Percentiles rank a stretch among this genome's conserved stretches.
phyloP scores from a whole-genome alignment of 2,113 vertebrate species.

The Hippoglossus stenolepis region DNA sequence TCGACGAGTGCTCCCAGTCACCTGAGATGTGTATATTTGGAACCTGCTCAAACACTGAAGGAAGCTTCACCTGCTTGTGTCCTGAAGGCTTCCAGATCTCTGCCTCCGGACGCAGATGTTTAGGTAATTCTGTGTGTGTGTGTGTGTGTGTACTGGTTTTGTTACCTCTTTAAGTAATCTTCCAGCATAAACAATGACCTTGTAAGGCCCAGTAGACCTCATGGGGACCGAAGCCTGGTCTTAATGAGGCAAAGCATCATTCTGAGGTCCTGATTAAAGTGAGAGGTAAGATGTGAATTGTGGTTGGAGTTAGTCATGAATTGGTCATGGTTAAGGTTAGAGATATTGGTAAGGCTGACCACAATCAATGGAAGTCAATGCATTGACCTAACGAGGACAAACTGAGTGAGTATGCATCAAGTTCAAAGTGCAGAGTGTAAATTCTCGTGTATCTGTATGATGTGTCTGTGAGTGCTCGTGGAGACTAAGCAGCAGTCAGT shows the following conservation, averaged over 20 bases:
- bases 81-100: slow-evolving; percentile 93
- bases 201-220: background rate
- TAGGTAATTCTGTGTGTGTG: slow-evolving; percentile 83
- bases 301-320: too few relatives aligned
- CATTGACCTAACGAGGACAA: background rate
- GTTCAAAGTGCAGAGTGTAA: slow-evolving; percentile 37
- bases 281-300: background rate
- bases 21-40: slow-evolving; percentile 92
- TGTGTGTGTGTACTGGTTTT: background rate
- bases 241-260: background rate
- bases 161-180: background rate
- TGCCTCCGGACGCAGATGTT: slow-evolving; percentile 90
- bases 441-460: slow-evolving; percentile 36
- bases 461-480: slow-evolving; percentile 14
- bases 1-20: slow-evolving; percentile 91
- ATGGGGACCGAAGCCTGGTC: too few relatives aligned
- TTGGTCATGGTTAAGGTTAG: background rate
- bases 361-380: too few relatives aligned
- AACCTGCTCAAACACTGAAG: slow-evolving; percentile 92
- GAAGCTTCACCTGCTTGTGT: slow-evolving; percentile 94
- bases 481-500: slow-evolving; percentile 28
- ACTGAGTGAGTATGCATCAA: slow-evolving; percentile 10
- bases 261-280: background rate
- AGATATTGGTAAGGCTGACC: background rate
- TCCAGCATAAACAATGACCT: background rate